Percentiles rank a stretch among this genome's conserved stretches.
Evolutionary conservation across 2,888 invertebrate genomes (phyloP).

Genomic region (Mystacides longicornis): DNA sequence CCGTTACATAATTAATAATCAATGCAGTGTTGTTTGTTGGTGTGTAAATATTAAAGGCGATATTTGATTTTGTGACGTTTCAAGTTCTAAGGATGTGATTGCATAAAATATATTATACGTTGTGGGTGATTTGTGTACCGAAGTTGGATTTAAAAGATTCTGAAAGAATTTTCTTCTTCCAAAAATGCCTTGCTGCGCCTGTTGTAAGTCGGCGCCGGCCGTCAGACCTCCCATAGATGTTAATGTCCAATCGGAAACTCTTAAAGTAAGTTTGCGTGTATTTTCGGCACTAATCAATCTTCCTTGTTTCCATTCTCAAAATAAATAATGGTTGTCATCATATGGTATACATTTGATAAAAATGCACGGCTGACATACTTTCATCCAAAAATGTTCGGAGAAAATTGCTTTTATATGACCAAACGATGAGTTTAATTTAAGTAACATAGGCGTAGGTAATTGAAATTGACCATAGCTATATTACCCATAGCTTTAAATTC

Average conservation of each 20-base stretch:
- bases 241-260: conserved; percentile 65
- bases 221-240: conserved; percentile 72
- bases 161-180: no score
- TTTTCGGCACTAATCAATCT: neutral
- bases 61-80: neutral
- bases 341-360: conserved; percentile 85
- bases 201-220: conserved; percentile 60
- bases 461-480: no score
- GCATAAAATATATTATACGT: neutral
- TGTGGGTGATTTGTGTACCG: neutral
- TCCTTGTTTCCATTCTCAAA: conserved; percentile 33
- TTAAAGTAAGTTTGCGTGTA: conserved; percentile 58
- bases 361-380: no score
- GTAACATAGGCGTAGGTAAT: no score
- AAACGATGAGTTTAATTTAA: no score
- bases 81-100: neutral
- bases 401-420: no score
- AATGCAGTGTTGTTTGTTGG: neutral
- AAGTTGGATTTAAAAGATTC: no score
- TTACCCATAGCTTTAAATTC: no score
- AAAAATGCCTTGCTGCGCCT: conserved; percentile 56
- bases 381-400: no score
- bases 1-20: conserved; percentile 1
- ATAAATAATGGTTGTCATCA: conserved; percentile 81
- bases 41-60: no score